These are phyloP conservation scores for Synergus umbraculus DNA, from an alignment of 2,888 invertebrate species.

Conservation along the genomic window DNA sequence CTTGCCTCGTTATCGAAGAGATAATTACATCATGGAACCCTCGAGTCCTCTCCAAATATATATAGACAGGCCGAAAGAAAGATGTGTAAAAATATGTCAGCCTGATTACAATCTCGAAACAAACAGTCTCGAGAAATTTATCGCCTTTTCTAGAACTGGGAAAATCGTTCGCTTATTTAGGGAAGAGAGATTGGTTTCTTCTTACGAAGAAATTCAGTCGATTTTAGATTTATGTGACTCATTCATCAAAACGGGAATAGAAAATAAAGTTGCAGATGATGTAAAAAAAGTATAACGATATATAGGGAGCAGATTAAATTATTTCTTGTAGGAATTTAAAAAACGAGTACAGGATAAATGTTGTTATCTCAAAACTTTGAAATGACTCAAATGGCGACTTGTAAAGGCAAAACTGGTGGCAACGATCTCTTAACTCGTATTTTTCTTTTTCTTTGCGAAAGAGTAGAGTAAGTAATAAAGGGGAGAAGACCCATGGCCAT, in stretches of 20 bases:
- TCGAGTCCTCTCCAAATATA: constrained; percentile 21
- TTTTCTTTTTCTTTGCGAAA: constrained; percentile 5
- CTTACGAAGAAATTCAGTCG: no score
- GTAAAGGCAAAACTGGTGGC: constrained; percentile 1
- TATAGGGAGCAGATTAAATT: no score
- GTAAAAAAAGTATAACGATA: no score
- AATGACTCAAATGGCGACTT: neutral
- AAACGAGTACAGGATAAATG: neutral
- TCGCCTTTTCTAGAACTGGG: constrained; percentile 13
- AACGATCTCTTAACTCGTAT: constrained; percentile 10
- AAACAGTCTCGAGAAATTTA: constrained; percentile 10
- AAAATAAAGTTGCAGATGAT: no score
- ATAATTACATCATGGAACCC: constrained; percentile 19
- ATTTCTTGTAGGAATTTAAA: no score
- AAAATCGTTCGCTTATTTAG: neutral
- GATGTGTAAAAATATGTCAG: constrained; percentile 28
- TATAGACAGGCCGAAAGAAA: constrained; percentile 4
- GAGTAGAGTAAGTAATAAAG: constrained; percentile 2
- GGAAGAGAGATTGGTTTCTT: neutral
- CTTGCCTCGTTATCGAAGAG: constrained; percentile 13
- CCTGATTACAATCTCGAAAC: neutral
- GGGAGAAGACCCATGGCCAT: constrained; percentile 31
- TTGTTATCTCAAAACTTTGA: neutral
- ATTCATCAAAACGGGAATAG: no score
- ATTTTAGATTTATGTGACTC: neutral